Evolutionary conservation across 2,113 vertebrate genomes (phyloP).

Genomic region (Charina bottae): DNA sequence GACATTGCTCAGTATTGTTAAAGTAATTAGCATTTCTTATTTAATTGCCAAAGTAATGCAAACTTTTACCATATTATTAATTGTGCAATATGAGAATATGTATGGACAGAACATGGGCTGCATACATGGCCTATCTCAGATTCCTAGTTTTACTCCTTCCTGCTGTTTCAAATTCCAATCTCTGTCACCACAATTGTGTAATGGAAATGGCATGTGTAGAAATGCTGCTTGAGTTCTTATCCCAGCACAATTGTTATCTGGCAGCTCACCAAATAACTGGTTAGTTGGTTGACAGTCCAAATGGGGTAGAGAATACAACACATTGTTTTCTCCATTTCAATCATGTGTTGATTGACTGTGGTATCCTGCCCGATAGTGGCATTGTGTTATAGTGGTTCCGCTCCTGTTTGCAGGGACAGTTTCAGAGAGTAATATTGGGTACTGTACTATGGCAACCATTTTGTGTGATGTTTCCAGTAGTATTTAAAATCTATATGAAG

Average conservation of each 20-base stretch:
- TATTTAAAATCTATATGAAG: too few species aligned
- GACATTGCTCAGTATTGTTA: neutral
- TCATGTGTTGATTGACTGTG: neutral
- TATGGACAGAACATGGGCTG: neutral
- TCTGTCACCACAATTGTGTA: neutral
- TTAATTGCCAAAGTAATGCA: constrained; percentile 22
- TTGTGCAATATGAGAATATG: neutral
- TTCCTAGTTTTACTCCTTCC: neutral
- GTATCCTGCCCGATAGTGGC: too few species aligned
- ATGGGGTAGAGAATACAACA: neutral
- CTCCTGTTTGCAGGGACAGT: too few species aligned
- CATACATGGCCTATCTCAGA: neutral
- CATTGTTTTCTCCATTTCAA: neutral
- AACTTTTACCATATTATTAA: neutral
- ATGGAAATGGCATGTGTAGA: neutral
- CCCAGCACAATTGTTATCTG: neutral
- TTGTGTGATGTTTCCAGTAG: too few species aligned
- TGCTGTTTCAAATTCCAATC: neutral
- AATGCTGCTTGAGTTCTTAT: neutral
- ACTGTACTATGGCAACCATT: too few species aligned
- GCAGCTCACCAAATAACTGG: neutral
- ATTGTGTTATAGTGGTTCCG: too few species aligned
- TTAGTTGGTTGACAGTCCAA: neutral
- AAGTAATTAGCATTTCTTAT: neutral
- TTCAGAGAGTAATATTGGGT: too few species aligned